Conservation (phyloP, 2,888 invertebrate species). For the Eudemis profundana region DNA sequence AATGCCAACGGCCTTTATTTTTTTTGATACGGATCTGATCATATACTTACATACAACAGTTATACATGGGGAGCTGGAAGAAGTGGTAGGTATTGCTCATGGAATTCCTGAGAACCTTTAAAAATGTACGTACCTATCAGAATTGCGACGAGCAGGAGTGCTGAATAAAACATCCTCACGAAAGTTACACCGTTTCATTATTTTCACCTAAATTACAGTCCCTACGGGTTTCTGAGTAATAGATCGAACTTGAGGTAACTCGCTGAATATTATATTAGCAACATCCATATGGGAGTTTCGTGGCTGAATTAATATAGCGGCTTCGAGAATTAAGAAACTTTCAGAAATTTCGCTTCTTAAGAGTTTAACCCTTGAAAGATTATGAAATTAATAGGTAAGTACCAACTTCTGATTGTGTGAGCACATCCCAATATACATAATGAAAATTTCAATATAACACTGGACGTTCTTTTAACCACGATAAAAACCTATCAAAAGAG, state of each 20-base stretch:
- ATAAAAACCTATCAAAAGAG: background rate
- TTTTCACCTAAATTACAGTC: slow-evolving; percentile 64
- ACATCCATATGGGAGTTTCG: slow-evolving; percentile 55
- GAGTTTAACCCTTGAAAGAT: slow-evolving; percentile 24
- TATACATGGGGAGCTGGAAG: background rate
- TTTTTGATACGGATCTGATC: background rate
- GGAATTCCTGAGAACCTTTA: slow-evolving; percentile 23
- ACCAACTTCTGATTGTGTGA: background rate
- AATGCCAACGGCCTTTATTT: slow-evolving; percentile 16
- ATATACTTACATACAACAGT: background rate
- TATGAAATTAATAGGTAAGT: slow-evolving; percentile 23
- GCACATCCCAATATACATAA: background rate
- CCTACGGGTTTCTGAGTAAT: slow-evolving; percentile 56
- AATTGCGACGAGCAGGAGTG: slow-evolving; percentile 38
- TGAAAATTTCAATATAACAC: background rate
- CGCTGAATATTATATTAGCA: slow-evolving; percentile 64
- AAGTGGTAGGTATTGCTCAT: background rate
- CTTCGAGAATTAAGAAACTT: slow-evolving; percentile 39
- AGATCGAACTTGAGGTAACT: slow-evolving; percentile 60
- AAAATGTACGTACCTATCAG: slow-evolving; percentile 23
- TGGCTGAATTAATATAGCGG: slow-evolving; percentile 52
- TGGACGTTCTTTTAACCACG: background rate
- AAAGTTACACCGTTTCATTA: slow-evolving; percentile 68
- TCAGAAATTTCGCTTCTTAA: slow-evolving; percentile 41
- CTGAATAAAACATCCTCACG: slow-evolving; percentile 62